Conservation (phyloP, 2,888 invertebrate species). For the Mechanitis mazaeus region DNA sequence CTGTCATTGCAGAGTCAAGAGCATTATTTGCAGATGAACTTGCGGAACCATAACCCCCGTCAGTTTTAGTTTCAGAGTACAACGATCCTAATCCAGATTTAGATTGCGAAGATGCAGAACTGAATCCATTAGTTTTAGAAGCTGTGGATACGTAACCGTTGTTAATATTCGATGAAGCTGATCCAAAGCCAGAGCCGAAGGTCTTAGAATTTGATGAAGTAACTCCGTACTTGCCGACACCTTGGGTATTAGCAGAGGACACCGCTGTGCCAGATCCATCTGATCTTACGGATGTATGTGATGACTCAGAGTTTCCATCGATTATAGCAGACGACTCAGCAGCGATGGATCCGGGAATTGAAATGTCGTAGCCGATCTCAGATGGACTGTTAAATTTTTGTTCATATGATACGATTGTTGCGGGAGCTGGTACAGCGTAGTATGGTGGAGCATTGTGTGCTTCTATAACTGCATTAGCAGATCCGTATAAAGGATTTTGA, state of each 20-base stretch:
- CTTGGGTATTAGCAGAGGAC: constrained; percentile 51
- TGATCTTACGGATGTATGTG: constrained; percentile 45
- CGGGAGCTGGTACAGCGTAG: constrained; percentile 54
- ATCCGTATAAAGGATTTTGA: constrained; percentile 32
- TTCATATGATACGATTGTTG: constrained; percentile 54
- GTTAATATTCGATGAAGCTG: constrained; percentile 53
- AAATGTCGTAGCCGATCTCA: constrained; percentile 36
- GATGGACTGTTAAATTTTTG: constrained; percentile 52
- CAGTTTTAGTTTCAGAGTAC: constrained; percentile 37
- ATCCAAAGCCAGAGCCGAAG: constrained; percentile 41
- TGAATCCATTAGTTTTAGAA: constrained; percentile 44
- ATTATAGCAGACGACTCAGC: constrained; percentile 51
- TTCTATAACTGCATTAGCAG: constrained; percentile 37
- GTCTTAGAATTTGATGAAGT: constrained; percentile 54
- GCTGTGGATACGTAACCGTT: constrained; percentile 44
- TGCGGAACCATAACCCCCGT: constrained; percentile 44
- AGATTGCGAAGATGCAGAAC: constrained; percentile 48
- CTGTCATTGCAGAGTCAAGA: constrained; percentile 38
- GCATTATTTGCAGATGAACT: constrained; percentile 40
- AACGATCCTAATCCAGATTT: constrained; percentile 39
- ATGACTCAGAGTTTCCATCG: constrained; percentile 46
- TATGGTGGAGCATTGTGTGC: constrained; percentile 41
- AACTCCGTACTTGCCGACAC: constrained; percentile 41
- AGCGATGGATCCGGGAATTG: constrained; percentile 31
- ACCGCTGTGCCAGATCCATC: constrained; percentile 49